A percentile compares a stretch with the other conserved stretches of the same genome.
These are phyloP conservation scores for Penelope pileata DNA, from an alignment of 2,113 vertebrate species.

Conservation along the genomic window DNA sequence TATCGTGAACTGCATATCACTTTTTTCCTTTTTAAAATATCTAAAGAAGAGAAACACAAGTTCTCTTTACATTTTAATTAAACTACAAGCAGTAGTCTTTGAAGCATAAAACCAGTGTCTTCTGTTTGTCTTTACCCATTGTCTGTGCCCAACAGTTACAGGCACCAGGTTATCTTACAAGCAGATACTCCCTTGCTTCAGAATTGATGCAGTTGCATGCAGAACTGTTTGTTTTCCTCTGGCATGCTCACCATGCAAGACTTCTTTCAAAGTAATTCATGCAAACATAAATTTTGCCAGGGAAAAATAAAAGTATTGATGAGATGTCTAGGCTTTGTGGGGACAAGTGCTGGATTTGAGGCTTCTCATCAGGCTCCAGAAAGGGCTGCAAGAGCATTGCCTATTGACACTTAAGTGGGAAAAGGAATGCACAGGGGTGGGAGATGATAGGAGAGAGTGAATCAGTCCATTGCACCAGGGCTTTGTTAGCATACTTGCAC, in stretches of 20 bases:
- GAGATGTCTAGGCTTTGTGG: not conserved
- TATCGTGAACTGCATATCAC: not conserved
- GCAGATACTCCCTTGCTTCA: not conserved
- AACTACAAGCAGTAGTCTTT: not conserved
- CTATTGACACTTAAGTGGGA: not conserved
- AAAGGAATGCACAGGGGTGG: not conserved
- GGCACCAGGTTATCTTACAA: not conserved
- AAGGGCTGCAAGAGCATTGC: not conserved
- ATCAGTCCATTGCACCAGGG: not conserved
- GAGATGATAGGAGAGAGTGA: not conserved
- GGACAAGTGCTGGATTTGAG: not conserved
- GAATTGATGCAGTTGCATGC: not conserved
- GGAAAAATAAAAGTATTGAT: not conserved
- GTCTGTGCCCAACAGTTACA: not conserved
- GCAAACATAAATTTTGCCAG: not conserved
- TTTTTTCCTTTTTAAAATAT: not conserved
- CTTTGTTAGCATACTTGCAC: accelerated
- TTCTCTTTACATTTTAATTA: not conserved
- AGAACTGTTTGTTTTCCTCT: not conserved
- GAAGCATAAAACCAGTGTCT: not conserved
- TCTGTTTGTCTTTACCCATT: not conserved
- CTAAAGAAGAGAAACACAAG: not conserved
- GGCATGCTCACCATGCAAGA: not conserved
- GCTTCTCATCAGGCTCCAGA: not conserved
- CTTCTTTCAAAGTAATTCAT: not conserved